Conservation (phyloP, 2,888 invertebrate species). For the Xanthia icteritia region DNA sequence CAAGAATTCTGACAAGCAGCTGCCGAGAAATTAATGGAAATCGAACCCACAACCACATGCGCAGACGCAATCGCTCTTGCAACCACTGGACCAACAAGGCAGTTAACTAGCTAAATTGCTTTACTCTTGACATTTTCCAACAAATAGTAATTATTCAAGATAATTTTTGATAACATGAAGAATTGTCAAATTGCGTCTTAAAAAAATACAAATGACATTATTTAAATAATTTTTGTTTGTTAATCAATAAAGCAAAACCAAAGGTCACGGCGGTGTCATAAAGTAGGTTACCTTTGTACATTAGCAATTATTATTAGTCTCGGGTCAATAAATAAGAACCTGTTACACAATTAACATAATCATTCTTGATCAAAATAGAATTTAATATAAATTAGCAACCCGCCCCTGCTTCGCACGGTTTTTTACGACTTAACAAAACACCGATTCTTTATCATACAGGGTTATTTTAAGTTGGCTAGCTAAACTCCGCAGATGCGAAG, state of each 20-base stretch:
- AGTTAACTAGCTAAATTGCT: neutral
- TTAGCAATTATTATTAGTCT: constrained; percentile 56
- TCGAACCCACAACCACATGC: neutral
- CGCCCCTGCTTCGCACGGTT: neutral
- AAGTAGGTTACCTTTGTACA: constrained; percentile 60
- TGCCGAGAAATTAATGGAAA: neutral
- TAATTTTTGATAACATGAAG: constrained; percentile 25
- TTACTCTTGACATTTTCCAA: constrained; percentile 46
- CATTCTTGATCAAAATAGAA: constrained; percentile 25
- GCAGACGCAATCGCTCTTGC: neutral
- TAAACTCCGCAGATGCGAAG: neutral
- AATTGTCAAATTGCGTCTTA: constrained; percentile 45
- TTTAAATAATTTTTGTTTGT: constrained; percentile 51
- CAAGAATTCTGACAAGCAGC: too few species aligned
- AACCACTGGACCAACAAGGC: neutral
- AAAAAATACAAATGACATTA: constrained; percentile 48
- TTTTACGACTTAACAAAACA: neutral
- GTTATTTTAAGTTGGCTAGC: neutral
- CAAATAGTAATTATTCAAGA: constrained; percentile 29
- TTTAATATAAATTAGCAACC: neutral
- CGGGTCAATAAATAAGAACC: constrained; percentile 37
- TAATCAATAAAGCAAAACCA: constrained; percentile 48
- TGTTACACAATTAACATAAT: constrained; percentile 24
- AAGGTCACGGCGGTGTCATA: constrained; percentile 62
- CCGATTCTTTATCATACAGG: neutral